These are phyloP conservation scores for Thalassaphorura encarpata DNA, from an alignment of 1,140 invertebrate genomes.

Conservation along the genomic window DNA sequence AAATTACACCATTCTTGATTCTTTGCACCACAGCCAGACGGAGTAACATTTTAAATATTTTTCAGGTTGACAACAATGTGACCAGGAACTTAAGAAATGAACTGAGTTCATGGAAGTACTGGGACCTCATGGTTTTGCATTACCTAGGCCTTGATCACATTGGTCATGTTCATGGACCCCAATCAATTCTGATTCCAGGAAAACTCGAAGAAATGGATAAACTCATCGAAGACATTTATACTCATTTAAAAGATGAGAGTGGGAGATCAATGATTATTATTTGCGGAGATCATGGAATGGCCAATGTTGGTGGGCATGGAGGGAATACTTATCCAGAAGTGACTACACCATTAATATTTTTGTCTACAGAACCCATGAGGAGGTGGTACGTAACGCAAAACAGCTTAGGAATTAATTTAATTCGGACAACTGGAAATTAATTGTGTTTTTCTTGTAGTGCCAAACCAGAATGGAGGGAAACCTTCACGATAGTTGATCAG, in stretches of 20 bases:
- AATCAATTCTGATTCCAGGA: conserved; percentile 56
- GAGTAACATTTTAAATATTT: too few species aligned
- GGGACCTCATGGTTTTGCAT: conserved; percentile 87
- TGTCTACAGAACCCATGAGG: too few species aligned
- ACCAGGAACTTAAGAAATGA: conserved; percentile 67
- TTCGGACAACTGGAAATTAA: background rate
- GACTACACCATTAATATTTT: conserved; percentile 8
- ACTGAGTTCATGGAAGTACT: conserved; percentile 52
- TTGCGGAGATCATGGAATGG: conserved; percentile 93
- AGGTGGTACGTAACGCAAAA: too few species aligned
- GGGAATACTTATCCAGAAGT: conserved; percentile 21
- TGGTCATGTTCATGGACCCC: conserved; percentile 79
- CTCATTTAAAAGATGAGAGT: conserved; percentile 40
- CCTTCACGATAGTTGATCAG: conserved; percentile 6
- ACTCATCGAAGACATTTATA: conserved; percentile 59
- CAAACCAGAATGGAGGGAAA: too few species aligned
- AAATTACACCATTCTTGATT: conserved; percentile 4
- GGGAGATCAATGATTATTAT: conserved; percentile 52
- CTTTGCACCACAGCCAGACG: background rate
- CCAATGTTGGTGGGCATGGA: conserved; percentile 52
- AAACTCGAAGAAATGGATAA: conserved; percentile 92
- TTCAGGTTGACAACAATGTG: conserved; percentile 92
- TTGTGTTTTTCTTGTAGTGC: too few species aligned
- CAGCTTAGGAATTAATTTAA: too few species aligned
- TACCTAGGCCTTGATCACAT: conserved; percentile 97